Base-by-base conservation (phyloP, 2,113 vertebrate species). In the Odobenus rosmarus region DNA sequence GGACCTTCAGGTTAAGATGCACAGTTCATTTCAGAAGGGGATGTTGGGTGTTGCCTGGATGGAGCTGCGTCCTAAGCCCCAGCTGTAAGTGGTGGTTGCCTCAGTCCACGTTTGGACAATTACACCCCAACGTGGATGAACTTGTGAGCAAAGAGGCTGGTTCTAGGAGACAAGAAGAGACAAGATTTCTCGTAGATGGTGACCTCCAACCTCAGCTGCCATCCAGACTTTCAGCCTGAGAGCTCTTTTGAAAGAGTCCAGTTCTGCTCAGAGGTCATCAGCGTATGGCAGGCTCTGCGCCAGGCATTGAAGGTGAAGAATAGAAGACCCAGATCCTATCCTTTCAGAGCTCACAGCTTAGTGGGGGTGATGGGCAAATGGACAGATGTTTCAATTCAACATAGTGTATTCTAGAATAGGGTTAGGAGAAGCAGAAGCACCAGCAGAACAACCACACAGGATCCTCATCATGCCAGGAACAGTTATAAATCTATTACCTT, bases 1-100 rank as follows among this genome's bases (percentile, higher is more conserved):
- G 33, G 77, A 11, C 46, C 57, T 95, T 62, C n/a, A 1, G 57
- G 88, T 94, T 87, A 4, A 36, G 88, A 16, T 62, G 3, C 0
- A 10, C 42, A 42, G 19, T 53, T 96, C 88, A 36, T 69, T 84
- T 92, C 80, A 72, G 95, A 96, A 98, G 94, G 72, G 21, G 4
- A 7, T 4, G 0, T 7, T 96, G 93, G 0, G 0, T 19, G 7
- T 92, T 39, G 61, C 55, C 76, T 95, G 91, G 36, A 64, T 16
- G 80, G 51, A 51, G 28, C 39, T 85, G 33, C 21, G 3, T 80
- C 18, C 4, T 61, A 11, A 76, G 33, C 16, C 21, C 28, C 10
- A 15, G 11, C n/a, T 53, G 5, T 28, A 61, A 21, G 62, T 23
- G 7, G 21, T 23, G 13, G 23, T 49, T 64, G 14, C 55, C 39